A percentile compares a stretch with the other conserved stretches of the same genome.
phyloP scores from a whole-genome alignment of 1,140 invertebrate genomes.

The Macrosteles quadrilineatus region DNA sequence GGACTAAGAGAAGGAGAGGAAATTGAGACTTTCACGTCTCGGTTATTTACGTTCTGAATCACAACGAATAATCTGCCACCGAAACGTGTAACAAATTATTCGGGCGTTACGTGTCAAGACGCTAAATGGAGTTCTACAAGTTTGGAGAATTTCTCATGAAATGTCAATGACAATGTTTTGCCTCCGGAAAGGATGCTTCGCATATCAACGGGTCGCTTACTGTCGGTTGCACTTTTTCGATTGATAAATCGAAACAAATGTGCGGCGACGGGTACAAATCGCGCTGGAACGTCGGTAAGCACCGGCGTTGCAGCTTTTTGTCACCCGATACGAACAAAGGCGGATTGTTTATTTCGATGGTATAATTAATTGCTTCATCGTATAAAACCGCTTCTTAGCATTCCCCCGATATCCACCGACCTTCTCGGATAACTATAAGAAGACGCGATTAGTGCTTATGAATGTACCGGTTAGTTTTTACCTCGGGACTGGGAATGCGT shows the following conservation, averaged over 20 bases:
- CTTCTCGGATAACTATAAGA: constrained; percentile 9
- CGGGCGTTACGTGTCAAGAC: too few species aligned
- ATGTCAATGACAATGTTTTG: constrained; percentile 1
- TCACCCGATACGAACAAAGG: neutral
- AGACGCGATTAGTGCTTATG: constrained; percentile 10
- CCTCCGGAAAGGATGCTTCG: neutral
- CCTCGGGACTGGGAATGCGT: neutral
- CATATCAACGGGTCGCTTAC: neutral
- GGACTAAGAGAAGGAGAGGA: too few species aligned
- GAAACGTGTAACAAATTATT: too few species aligned
- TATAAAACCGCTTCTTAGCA: constrained; percentile 9
- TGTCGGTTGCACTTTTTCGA: constrained; percentile 13
- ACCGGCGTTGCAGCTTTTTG: constrained; percentile 5
- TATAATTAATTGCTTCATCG: constrained; percentile 16
- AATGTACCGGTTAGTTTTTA: constrained; percentile 5
- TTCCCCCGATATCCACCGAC: neutral
- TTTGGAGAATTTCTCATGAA: constrained; percentile 2
- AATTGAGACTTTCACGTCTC: too few species aligned
- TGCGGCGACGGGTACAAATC: neutral
- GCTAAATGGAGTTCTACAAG: neutral
- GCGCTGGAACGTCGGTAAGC: neutral
- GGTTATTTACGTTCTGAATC: too few species aligned
- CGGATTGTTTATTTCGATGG: constrained; percentile 11
- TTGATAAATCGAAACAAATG: constrained; percentile 12
- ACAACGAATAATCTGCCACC: too few species aligned